Base-by-base conservation (phyloP, 2,797 vertebrate species). In the Mastacembelus armatus region DNA sequence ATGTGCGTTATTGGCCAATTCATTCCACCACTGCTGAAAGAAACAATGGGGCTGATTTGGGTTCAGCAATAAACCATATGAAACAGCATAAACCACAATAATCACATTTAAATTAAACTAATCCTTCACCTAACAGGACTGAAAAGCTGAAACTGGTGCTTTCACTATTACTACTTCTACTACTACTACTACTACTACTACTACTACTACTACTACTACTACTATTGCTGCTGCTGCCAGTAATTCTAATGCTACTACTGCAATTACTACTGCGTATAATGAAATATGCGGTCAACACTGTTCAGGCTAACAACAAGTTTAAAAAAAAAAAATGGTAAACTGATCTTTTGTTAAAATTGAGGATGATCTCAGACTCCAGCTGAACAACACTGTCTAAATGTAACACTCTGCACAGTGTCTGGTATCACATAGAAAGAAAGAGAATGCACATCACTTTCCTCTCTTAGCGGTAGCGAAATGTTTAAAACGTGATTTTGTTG, bases 191-290 rank as follows among this genome's bases (percentile, higher is more conserved):
- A n/a, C n/a, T n/a, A n/a, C n/a, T n/a, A 7, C 15, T n/a, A 16
- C 16, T n/a, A 33, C 42, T 18, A 39, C 27, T 3, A 15, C 22
- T 18, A 8, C 14, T 19, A 15, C 33, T 19, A 8, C 54, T 44
- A 27, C 39, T 21, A 9, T 21, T 29, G 21, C 50, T 9, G 29
- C 48, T 40, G 10, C 51, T 19, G 21, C 35, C 36, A 59, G 56
- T 9, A 16, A 27, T 67, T 57, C 66, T 74, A 64, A 62, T 39
- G 36, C 21, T 33, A 30, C 64, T 42, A 51, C 58, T 33, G 24
- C 19, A 48, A 10, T 14, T 4, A 19, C 36, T 51, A 35, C 16
- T 6, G 40, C 21, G 27, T 18, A 30, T 44, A 12, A 12, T 19
- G 2, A 62, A 29, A 58, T 49, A 43, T 51, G 44, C 26, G 10